A percentile compares a stretch with the other conserved stretches of the same genome.
Evolutionary conservation across 2,797 vertebrate genomes (phyloP).

Genomic region (Thunnus albacares): DNA sequence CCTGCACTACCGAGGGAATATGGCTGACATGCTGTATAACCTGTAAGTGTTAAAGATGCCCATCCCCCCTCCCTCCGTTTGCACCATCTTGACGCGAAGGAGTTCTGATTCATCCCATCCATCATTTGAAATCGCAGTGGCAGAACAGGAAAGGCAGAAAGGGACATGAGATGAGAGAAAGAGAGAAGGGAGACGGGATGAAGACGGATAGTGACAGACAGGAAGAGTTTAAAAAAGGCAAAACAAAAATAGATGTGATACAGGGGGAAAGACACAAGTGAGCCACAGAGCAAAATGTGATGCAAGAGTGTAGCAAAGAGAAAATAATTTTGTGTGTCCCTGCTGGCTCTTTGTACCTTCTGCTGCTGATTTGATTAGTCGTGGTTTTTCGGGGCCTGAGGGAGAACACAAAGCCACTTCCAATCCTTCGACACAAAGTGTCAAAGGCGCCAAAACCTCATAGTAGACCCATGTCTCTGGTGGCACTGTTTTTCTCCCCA

Average conservation of each 20-base stretch:
- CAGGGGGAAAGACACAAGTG: conserved; percentile 23
- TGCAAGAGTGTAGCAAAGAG: conserved; percentile 46
- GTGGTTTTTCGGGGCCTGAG: conserved; percentile 54
- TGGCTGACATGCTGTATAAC: conserved; percentile 99
- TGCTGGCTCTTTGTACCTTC: conserved; percentile 56
- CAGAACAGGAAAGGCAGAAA: conserved; percentile 32
- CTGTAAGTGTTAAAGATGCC: conserved; percentile 92
- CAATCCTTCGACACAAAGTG: conserved; percentile 48
- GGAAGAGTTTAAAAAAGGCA: conserved; percentile 27
- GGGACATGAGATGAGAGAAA: not conserved
- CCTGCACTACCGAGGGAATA: conserved; percentile 98
- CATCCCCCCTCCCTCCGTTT: conserved; percentile 3
- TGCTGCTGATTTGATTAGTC: conserved; percentile 74
- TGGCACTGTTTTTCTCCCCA: conserved; percentile 43
- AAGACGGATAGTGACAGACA: conserved; percentile 27
- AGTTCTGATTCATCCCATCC: conserved; percentile 41
- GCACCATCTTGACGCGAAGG: conserved; percentile 35
- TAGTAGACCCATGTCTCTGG: conserved; percentile 27
- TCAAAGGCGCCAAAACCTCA: conserved; percentile 62
- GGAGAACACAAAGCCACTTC: conserved; percentile 51
- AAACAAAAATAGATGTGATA: conserved; percentile 58
- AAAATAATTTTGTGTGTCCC: conserved; percentile 53
- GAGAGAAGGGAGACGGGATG: not conserved
- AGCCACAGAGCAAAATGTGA: conserved; percentile 25
- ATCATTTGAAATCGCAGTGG: conserved; percentile 40